Evolutionary conservation across 2,113 vertebrate species (phyloP).

Genomic region (Rhinichthys klamathensis): DNA sequence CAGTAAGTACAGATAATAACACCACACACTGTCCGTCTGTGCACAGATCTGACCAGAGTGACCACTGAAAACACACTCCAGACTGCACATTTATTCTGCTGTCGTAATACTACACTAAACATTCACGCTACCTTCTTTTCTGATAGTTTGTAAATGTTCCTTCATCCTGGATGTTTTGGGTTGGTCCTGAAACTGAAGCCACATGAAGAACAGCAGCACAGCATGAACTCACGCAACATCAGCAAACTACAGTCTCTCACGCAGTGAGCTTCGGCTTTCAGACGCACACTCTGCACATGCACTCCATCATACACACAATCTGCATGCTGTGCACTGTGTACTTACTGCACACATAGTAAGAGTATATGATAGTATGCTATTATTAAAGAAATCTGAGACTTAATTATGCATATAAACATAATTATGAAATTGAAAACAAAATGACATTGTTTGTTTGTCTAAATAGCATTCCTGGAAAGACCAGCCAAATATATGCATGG

Average conservation of each 20-base stretch:
- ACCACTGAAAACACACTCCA: not conserved
- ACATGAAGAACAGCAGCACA: not conserved
- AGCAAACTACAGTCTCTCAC: not conserved
- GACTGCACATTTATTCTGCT: not conserved
- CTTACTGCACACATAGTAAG: not conserved
- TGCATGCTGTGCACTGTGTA: not conserved
- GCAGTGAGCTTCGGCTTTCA: not conserved
- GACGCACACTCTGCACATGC: not conserved
- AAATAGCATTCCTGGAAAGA: not conserved
- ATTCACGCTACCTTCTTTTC: not conserved
- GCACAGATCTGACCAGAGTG: not conserved
- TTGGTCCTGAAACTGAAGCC: not conserved
- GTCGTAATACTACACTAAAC: not conserved
- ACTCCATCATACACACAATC: not conserved
- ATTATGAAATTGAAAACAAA: not conserved
- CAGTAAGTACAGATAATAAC: not conserved
- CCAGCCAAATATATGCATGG: constrained; percentile 12
- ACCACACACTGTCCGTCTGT: not conserved
- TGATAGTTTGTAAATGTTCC: not conserved
- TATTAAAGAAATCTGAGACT: too few species aligned
- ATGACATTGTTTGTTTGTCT: not conserved
- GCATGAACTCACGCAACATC: not conserved
- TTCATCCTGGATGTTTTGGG: not conserved
- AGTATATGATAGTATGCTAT: not conserved
- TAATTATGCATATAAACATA: not conserved